Evolutionary conservation across 2,113 vertebrate species (phyloP).

Genomic region (Amphiprion ocellaris): DNA sequence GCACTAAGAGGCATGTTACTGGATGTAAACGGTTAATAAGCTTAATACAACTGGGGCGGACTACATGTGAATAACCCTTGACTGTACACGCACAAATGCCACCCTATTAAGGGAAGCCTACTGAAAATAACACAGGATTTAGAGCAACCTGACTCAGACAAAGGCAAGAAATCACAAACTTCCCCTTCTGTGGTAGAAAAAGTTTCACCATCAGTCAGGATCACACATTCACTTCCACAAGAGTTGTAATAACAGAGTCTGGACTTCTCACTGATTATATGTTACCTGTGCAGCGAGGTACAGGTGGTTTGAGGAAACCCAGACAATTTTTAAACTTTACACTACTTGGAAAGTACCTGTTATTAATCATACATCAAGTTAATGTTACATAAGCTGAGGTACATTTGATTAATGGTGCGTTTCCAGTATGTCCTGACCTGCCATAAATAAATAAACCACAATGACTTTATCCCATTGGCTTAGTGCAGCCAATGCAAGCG

Average conservation of each 20-base stretch:
- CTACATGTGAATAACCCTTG: background rate
- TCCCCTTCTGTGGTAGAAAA: constrained; percentile 27
- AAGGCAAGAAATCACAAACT: constrained; percentile 19
- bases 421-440: constrained; percentile 11
- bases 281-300: background rate
- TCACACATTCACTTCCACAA: constrained; percentile 38
- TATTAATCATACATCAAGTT: background rate
- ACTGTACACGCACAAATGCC: constrained; percentile 1
- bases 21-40: constrained; percentile 13
- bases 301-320: background rate
- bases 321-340: background rate
- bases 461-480: background rate
- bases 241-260: background rate
- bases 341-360: background rate
- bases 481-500: background rate
- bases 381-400: background rate
- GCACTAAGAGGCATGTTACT: background rate
- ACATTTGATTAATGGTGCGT: background rate
- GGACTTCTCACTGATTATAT: background rate
- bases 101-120: background rate
- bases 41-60: background rate
- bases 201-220: constrained; percentile 28
- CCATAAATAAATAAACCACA: constrained; percentile 22
- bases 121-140: background rate
- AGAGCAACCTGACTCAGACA: background rate